Evolutionary conservation across 2,888 invertebrate species (phyloP).

Genomic region (Drosophila putrida): DNA sequence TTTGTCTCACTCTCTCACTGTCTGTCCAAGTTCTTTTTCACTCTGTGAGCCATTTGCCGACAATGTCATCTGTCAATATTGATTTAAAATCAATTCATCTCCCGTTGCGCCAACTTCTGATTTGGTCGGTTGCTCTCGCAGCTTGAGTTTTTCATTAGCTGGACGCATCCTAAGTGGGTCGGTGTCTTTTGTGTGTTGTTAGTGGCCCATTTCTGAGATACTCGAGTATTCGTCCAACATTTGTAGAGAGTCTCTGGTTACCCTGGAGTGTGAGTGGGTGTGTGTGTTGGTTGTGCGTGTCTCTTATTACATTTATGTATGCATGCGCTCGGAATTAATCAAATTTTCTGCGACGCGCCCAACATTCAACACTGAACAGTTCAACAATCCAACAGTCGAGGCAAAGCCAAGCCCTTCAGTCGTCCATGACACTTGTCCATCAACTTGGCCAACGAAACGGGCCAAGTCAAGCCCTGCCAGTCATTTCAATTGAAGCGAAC

Average conservation of each 20-base stretch:
- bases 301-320: constrained; percentile 47
- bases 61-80: constrained; percentile 79
- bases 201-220: constrained; percentile 6
- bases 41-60: constrained; percentile 27
- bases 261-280: neutral
- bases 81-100: constrained; percentile 80
- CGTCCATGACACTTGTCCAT: constrained; percentile 77
- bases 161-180: constrained; percentile 18
- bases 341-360: constrained; percentile 72
- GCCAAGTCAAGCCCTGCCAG: constrained; percentile 44
- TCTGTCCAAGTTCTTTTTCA: neutral
- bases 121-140: constrained; percentile 49
- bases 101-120: constrained; percentile 63
- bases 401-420: constrained; percentile 63
- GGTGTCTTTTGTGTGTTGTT: constrained; percentile 1
- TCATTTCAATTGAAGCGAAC: constrained; percentile 60
- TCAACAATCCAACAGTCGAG: constrained; percentile 2
- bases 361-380: neutral
- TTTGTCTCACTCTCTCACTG: no score
- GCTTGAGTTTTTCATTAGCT: constrained; percentile 73
- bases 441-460: constrained; percentile 65
- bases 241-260: constrained; percentile 1
- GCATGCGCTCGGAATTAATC: constrained; percentile 64
- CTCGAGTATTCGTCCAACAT: neutral
- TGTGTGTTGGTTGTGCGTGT: constrained; percentile 24